Evolutionary conservation across 2,888 invertebrate genomes (phyloP), one percentile per base, ranked within the genome.

Genomic region (Coleophora flavipennella): DNA sequence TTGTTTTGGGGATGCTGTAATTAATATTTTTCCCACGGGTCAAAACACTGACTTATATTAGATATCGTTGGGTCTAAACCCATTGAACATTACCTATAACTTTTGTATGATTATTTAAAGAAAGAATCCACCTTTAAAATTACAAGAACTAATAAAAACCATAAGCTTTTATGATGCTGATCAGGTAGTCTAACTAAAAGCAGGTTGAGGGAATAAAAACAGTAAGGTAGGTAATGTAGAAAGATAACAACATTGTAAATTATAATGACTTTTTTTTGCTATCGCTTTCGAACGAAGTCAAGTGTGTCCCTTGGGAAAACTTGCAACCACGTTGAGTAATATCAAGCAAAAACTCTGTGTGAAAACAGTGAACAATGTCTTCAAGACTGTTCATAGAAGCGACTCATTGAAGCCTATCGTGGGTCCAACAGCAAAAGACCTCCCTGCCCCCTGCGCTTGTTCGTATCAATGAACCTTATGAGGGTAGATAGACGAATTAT

Each of bases 321-420:
- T 54, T 47, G 44, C 6, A 4, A 20, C 20, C 3, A 20, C 6
- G 20, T 20, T 3, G 6, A 4, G 6, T 20, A 3, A 20, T 20
- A 20, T 20, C 20, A 4, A 53, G 61, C 51, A 63, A 61, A 46
- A 45, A 51, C 45, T 62, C 50, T 74, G 72, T 81, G 80, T 73
- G 80, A 81, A 79, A 66, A 67, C 50, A 60, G 45, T 53, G 44
- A 71, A 74, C 74, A 75, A 77, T 67, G 55, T 58, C 54, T 58
- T 64, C 59, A 60, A 53, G 55, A 57, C 52, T 59, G 64, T 64
- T 75, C 65, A 72, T 72, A 74, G 69, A 73, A 78, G 62, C 65
- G 58, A 56, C 68, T 76, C 80, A 81, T 78, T 80, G 76, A 80
- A 73, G 73, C 63, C 59, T 51, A 57, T 51, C 53, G 50, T 38